Percentiles rank a stretch among this genome's conserved stretches.
phyloP scores from a whole-genome alignment of 2,113 vertebrate genomes.

The Helogale parvula region DNA sequence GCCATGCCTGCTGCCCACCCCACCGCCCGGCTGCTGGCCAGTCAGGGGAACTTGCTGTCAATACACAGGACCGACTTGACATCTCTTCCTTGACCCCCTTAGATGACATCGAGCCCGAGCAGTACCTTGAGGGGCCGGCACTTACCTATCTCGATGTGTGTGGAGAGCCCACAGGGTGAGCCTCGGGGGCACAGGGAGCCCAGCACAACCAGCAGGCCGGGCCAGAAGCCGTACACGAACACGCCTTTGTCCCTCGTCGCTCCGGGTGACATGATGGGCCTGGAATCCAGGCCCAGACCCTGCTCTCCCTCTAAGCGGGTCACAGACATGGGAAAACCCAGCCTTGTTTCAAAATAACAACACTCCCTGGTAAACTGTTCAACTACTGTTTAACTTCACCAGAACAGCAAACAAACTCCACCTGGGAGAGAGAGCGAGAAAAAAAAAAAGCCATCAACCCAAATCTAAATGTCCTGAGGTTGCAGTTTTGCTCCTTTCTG shows the following conservation, averaged over 20 bases:
- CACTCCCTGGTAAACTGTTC: neutral
- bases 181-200: slow-evolving; percentile 59
- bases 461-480: neutral
- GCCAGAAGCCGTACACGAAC: slow-evolving; percentile 69
- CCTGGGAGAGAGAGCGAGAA: neutral
- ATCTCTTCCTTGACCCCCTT: neutral
- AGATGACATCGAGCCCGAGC: neutral
- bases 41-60: neutral
- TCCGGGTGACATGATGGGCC: neutral
- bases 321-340: slow-evolving; percentile 72
- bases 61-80: rapidly evolving
- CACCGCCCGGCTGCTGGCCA: neutral
- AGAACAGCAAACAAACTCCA: slow-evolving; percentile 60
- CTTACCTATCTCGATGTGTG: slow-evolving; percentile 89
- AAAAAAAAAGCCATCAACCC: neutral
- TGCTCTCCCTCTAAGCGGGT: slow-evolving; percentile 43
- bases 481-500: neutral
- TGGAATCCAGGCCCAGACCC: slow-evolving; percentile 61
- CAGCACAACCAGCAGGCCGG: slow-evolving; percentile 59
- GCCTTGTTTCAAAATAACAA: slow-evolving; percentile 9
- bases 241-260: slow-evolving; percentile 57
- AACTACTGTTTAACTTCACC: neutral
- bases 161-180: slow-evolving; percentile 83
- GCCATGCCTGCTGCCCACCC: neutral
- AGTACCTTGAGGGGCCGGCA: neutral